Conservation (phyloP, 2,113 vertebrate genomes). For the Nothoprocta perdicaria region DNA sequence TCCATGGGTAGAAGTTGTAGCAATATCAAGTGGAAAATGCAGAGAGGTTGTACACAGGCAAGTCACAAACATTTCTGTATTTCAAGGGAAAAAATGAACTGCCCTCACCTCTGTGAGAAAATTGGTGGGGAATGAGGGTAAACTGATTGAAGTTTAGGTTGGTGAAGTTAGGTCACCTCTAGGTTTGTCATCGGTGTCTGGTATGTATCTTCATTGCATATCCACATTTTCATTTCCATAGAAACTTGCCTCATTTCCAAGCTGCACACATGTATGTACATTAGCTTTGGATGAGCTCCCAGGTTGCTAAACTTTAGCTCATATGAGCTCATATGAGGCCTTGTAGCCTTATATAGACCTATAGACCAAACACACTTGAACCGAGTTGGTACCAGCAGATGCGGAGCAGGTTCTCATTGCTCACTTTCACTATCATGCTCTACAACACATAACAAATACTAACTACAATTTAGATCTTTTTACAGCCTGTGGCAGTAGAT, state of each 20-base stretch:
- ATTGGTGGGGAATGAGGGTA: not conserved
- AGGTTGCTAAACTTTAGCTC: not conserved
- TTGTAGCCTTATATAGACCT: no score
- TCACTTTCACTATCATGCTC: not conserved
- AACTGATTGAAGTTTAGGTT: not conserved
- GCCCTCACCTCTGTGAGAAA: not conserved
- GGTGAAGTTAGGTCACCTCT: not conserved
- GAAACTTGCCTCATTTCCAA: not conserved
- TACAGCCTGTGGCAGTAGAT: not conserved
- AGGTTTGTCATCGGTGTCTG: not conserved
- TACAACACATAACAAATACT: no score
- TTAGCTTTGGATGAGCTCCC: not conserved
- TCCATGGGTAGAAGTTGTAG: not conserved
- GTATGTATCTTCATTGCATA: not conserved
- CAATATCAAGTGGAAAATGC: not conserved
- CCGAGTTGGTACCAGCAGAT: not conserved
- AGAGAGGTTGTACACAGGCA: not conserved
- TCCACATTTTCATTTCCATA: accelerated
- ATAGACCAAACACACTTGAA: not conserved
- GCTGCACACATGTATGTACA: not conserved
- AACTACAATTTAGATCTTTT: not conserved
- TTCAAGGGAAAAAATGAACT: not conserved
- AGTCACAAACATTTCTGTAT: not conserved
- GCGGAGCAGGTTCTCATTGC: not conserved
- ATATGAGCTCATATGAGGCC: not conserved